These are phyloP conservation scores for Sandelia bainsii DNA, from an alignment of 2,797 vertebrate species.

Conservation along the genomic window DNA sequence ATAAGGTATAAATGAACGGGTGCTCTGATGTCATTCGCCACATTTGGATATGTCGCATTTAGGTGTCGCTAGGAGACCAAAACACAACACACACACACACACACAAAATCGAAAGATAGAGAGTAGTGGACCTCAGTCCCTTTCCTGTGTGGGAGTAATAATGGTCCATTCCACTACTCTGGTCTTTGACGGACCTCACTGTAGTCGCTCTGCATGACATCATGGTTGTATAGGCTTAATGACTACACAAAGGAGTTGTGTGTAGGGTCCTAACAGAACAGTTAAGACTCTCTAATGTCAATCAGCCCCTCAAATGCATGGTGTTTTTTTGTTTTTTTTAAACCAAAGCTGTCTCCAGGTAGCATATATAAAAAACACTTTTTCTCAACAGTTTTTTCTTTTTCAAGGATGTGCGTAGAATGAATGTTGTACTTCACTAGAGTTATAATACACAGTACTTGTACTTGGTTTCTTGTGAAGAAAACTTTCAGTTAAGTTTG, in stretches of 20 bases:
- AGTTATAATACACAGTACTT: conserved; percentile 4
- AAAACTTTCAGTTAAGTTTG: no score
- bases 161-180: conserved; percentile 66
- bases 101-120: neutral
- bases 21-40: conserved; percentile 69
- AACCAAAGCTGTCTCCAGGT: conserved; percentile 71
- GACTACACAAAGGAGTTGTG: conserved; percentile 74
- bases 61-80: conserved; percentile 74
- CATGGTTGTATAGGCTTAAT: conserved; percentile 68
- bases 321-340: conserved; percentile 38
- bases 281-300: conserved; percentile 67
- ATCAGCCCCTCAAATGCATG: conserved; percentile 63
- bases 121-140: conserved; percentile 49
- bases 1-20: conserved; percentile 67
- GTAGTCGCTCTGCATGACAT: conserved; percentile 74
- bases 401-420: conserved; percentile 39
- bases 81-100: conserved; percentile 34
- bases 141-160: conserved; percentile 71
- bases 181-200: conserved; percentile 69
- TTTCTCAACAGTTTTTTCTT: conserved; percentile 10
- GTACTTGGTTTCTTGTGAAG: neutral
- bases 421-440: conserved; percentile 32
- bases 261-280: conserved; percentile 65
- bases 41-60: conserved; percentile 60
- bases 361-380: conserved; percentile 45